Evolutionary conservation across 1,140 invertebrate genomes (phyloP).

Genomic region (Mylabris phalerata): DNA sequence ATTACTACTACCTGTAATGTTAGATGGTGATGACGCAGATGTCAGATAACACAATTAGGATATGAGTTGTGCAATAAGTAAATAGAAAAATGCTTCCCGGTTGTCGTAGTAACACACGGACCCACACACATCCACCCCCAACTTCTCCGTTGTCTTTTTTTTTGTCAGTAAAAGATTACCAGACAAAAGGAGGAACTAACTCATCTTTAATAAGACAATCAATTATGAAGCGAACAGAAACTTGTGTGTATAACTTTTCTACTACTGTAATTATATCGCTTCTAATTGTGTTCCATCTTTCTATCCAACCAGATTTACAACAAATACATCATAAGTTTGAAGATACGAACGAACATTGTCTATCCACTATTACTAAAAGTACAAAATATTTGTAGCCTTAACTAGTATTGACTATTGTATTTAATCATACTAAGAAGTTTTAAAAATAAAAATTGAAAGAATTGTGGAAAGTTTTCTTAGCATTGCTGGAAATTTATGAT

Average conservation of each 20-base stretch:
- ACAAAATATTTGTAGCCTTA: no score
- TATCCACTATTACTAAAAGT: neutral
- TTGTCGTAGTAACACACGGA: slow-evolving; percentile 31
- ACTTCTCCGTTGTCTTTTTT: no score
- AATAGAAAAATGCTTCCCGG: slow-evolving; percentile 28
- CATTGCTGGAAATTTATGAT: neutral
- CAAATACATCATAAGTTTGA: slow-evolving; percentile 22
- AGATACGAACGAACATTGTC: neutral
- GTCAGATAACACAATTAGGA: slow-evolving; percentile 42
- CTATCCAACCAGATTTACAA: slow-evolving; percentile 32
- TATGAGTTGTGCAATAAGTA: slow-evolving; percentile 42
- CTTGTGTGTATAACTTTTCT: slow-evolving; percentile 39
- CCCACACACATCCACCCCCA: neutral
- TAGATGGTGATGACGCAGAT: slow-evolving; percentile 35
- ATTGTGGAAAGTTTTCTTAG: no score
- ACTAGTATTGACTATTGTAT: neutral
- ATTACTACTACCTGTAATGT: slow-evolving; percentile 20
- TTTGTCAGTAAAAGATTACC: neutral
- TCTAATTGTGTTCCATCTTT: slow-evolving; percentile 37
- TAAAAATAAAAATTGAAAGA: neutral
- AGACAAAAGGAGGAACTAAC: slow-evolving; percentile 40
- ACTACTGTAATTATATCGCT: slow-evolving; percentile 39
- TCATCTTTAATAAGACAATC: slow-evolving; percentile 45
- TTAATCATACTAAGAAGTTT: neutral
- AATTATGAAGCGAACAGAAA: slow-evolving; percentile 41